These are phyloP conservation scores for Oxygymnocypris stewartii DNA, from an alignment of 2,113 vertebrate genomes.

Conservation along the genomic window DNA sequence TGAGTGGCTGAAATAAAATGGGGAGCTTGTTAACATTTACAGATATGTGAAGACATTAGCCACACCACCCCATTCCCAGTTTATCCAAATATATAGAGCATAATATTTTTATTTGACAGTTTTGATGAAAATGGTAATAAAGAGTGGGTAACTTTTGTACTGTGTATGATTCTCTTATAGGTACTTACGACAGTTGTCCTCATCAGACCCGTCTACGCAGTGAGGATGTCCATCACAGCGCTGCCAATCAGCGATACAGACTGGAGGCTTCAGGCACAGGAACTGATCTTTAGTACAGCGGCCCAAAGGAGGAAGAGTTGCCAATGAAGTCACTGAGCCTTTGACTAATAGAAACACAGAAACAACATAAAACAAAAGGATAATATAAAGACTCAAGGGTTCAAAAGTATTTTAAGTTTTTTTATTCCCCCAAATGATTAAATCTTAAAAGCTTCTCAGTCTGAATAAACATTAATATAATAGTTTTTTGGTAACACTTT, in stretches of 20 bases:
- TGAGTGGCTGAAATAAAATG: constrained; percentile 79
- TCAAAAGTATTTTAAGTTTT: neutral
- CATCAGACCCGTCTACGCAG: constrained; percentile 87
- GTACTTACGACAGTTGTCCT: constrained; percentile 88
- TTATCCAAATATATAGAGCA: neutral
- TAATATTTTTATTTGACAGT: neutral
- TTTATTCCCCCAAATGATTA: neutral
- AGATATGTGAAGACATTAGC: neutral
- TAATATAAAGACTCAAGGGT: neutral
- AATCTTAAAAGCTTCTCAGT: neutral
- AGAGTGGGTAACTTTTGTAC: neutral
- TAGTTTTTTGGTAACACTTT: too few relatives aligned
- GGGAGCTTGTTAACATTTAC: neutral
- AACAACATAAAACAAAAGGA: neutral
- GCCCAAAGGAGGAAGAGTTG: constrained; percentile 66
- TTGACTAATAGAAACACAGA: constrained; percentile 55
- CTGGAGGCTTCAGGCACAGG: constrained; percentile 79
- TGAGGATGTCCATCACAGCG: constrained; percentile 84
- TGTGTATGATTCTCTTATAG: neutral
- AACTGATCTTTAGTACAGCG: constrained; percentile 85
- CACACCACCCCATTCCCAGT: neutral
- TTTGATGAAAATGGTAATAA: neutral
- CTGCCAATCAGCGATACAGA: constrained; percentile 92
- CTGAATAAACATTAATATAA: neutral
- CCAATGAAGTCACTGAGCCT: constrained; percentile 64